A percentile compares a stretch with the other conserved stretches of the same genome.
phyloP scores from a whole-genome alignment of 2,113 vertebrate genomes.

The Pongo pygmaeus region DNA sequence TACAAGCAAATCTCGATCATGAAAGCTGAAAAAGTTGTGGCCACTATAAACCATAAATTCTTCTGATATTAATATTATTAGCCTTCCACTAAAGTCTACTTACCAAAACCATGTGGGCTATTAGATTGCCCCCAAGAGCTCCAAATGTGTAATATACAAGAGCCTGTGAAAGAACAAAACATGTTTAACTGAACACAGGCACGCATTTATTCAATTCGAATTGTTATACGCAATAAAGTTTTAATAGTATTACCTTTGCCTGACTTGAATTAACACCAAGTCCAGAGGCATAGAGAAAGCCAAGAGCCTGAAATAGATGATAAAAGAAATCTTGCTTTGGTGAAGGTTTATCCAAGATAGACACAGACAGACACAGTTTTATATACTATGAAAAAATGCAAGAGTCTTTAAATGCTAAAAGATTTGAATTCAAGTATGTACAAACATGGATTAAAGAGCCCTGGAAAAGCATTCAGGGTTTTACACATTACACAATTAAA shows the following conservation, averaged over 20 bases:
- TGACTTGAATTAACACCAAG: conserved; percentile 98
- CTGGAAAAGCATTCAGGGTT: neutral
- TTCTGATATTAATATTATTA: neutral
- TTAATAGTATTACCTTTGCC: conserved; percentile 91
- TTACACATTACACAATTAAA: conserved; percentile 36
- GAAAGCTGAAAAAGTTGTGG: neutral
- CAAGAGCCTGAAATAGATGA: conserved; percentile 90
- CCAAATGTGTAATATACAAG: conserved; percentile 98
- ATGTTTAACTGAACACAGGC: neutral
- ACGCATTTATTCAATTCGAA: conserved; percentile 48
- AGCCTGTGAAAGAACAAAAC: conserved; percentile 84
- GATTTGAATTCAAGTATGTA: neutral
- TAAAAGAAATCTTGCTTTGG: conserved; percentile 28
- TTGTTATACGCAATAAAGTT: conserved; percentile 7
- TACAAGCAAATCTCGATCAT: neutral
- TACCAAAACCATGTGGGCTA: conserved; percentile 98
- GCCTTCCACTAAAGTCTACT: conserved; percentile 73
- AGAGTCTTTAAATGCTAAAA: neutral
- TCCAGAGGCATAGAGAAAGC: conserved; percentile 97
- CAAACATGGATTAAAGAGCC: neutral
- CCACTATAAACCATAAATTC: neutral
- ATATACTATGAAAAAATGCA: neutral
- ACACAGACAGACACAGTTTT: conserved; percentile 6
- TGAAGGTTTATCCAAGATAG: neutral
- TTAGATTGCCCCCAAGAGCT: conserved; percentile 96